A percentile compares a stretch with the other conserved stretches of the same genome.
These are phyloP conservation scores for Tenthredo amoena DNA, from an alignment of 2,888 invertebrate genomes.

Conservation along the genomic window DNA sequence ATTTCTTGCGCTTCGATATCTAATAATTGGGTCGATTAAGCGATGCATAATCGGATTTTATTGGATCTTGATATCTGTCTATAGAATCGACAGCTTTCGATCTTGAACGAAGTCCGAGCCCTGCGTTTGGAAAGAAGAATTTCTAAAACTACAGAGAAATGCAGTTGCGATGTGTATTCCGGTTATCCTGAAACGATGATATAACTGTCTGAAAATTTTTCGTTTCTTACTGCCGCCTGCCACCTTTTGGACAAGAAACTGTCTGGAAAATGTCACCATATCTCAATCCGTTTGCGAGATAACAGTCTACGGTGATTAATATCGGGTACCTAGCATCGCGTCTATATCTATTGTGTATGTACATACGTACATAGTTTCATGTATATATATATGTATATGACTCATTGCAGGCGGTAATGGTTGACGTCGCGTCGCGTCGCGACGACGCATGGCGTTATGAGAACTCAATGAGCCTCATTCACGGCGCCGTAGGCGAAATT, in stretches of 20 bases:
- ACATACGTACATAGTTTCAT: neutral
- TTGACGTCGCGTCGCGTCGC: neutral
- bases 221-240: neutral
- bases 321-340: neutral
- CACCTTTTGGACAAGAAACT: neutral
- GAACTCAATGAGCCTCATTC: neutral
- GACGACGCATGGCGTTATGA: neutral
- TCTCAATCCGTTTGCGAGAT: slow-evolving; percentile 22
- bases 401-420: neutral
- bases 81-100: neutral
- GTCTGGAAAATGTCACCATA: slow-evolving; percentile 2
- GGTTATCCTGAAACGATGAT: neutral
- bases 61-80: neutral
- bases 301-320: slow-evolving; percentile 26
- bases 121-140: neutral
- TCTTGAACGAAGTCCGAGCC: neutral
- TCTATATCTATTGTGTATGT: neutral
- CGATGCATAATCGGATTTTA: neutral
- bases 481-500: neutral
- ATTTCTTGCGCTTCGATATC: neutral
- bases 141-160: neutral
- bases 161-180: neutral
- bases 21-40: slow-evolving; percentile 18
- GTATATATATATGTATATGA: neutral
- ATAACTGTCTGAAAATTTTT: neutral